Base-by-base conservation (phyloP, 2,888 invertebrate genomes). In the Baronia brevicornis region DNA sequence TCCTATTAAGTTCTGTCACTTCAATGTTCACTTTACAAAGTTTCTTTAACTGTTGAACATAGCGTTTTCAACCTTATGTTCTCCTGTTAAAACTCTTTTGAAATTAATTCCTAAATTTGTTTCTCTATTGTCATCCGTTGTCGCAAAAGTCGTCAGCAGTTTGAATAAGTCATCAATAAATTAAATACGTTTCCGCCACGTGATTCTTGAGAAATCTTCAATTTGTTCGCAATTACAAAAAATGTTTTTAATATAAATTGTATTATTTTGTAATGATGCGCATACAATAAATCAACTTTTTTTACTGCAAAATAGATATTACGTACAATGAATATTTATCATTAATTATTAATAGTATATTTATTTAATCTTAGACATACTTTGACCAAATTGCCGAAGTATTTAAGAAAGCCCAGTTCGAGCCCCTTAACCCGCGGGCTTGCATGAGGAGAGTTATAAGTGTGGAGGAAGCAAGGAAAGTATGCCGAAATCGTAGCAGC, bases 101-200 rank as follows among this genome's bases (percentile, higher is more conserved):
- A n/a, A n/a, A n/a, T n/a, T n/a, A n/a, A n/a, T n/a, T n/a, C n/a
- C n/a, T n/a, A n/a, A n/a, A n/a, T n/a, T n/a, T n/a, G n/a, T n/a
- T n/a, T n/a, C n/a, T n/a, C n/a, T 75, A 79, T 80, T 78, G 79
- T 75, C 63, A 66, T 70, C 57, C 69, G 60, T 68, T 61, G 69
- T 68, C 71, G 73, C 61, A 58, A 60, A n/a, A 70, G 69, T 64
- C 58, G 60, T 65, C 61, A 57, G 47, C 60, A 60, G 58, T 71
- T 66, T 66, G 72, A 78, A 78, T 72, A 67, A 72, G 71, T 70
- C 67, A 62, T 77, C 80, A 60, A 84, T 84, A 84, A 84, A 84
- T 82, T 79, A 80, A 82, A 82, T 82, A 77, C 53, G 71, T 69
- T 82, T 82, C 80, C 79, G 80, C 80, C 62, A 60, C 67, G 67